phyloP scores from a whole-genome alignment of 2,797 vertebrate genomes.

The Telmatherina bonti region DNA sequence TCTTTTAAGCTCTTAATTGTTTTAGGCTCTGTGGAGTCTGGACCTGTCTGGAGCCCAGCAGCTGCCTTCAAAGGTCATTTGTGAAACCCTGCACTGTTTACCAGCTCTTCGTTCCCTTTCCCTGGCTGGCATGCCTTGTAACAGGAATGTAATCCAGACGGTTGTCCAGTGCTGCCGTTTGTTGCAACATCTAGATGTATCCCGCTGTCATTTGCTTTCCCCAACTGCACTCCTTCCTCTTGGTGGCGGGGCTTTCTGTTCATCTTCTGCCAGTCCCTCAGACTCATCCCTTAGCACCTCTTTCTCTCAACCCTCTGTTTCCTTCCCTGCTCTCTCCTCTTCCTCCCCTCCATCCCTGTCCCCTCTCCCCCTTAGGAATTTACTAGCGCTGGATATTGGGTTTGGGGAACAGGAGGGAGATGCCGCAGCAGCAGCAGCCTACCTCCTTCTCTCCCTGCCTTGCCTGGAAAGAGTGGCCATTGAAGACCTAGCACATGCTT shows the following conservation, averaged over 20 bases:
- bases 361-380: slow-evolving; percentile 62
- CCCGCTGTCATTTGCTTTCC: slow-evolving; percentile 80
- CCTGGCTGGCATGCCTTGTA: slow-evolving; percentile 81
- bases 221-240: slow-evolving; percentile 78
- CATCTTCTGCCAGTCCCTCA: slow-evolving; percentile 22
- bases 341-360: slow-evolving; percentile 12
- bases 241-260: slow-evolving; percentile 51
- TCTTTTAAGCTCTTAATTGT: neutral
- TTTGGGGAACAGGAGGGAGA: slow-evolving; percentile 41
- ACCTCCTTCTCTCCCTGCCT: slow-evolving; percentile 84
- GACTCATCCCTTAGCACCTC: neutral
- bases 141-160: slow-evolving; percentile 74
- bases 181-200: slow-evolving; percentile 85
- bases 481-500: slow-evolving; percentile 69
- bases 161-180: slow-evolving; percentile 74
- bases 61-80: slow-evolving; percentile 73
- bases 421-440: slow-evolving; percentile 57
- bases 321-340: slow-evolving; percentile 13
- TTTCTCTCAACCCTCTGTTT: neutral
- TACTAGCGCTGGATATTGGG: slow-evolving; percentile 81
- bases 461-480: slow-evolving; percentile 78
- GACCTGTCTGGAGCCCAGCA: slow-evolving; percentile 73
- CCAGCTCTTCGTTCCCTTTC: slow-evolving; percentile 79
- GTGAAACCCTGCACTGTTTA: slow-evolving; percentile 75
- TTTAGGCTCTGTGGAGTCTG: slow-evolving; percentile 63